Percentiles rank a stretch among this genome's conserved stretches.
phyloP scores from a whole-genome alignment of 1,140 invertebrate species.

The Polypedilum pembai region DNA sequence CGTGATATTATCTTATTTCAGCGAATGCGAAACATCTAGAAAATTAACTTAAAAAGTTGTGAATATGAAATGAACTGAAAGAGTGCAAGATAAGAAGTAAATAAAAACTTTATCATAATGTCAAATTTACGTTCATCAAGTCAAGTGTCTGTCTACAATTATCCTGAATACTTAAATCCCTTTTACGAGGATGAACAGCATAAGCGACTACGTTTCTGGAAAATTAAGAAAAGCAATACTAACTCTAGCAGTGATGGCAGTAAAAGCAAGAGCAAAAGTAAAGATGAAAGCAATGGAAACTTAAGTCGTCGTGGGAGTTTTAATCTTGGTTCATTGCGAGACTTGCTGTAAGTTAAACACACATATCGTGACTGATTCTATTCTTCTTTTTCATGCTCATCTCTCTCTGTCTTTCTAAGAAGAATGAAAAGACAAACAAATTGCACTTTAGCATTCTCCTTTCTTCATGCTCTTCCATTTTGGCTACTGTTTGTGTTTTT shows the following conservation, averaged over 20 bases:
- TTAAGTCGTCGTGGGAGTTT: conserved; percentile 48
- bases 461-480: neutral
- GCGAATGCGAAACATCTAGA: too few relatives aligned
- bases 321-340: conserved; percentile 48
- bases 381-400: neutral
- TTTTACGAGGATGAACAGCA: conserved; percentile 59
- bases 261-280: conserved; percentile 35
- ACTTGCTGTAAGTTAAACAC: conserved; percentile 49
- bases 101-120: neutral
- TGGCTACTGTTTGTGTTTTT: neutral
- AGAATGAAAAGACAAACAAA: conserved; percentile 8
- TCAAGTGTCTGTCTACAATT: conserved; percentile 52
- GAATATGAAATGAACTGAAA: neutral
- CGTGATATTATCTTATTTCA: neutral
- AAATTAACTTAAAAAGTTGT: neutral
- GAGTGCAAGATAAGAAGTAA: neutral
- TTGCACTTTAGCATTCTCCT: conserved; percentile 4
- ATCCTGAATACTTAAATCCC: conserved; percentile 64
- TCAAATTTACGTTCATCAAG: neutral
- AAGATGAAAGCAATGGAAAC: conserved; percentile 31
- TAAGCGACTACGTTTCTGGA: conserved; percentile 51
- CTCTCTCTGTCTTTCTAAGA: too few relatives aligned
- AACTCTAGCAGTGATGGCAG: neutral
- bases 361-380: conserved; percentile 31
- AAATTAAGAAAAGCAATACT: conserved; percentile 35